Base-by-base conservation (phyloP, 1,140 invertebrate genomes). In the Battus philenor region DNA sequence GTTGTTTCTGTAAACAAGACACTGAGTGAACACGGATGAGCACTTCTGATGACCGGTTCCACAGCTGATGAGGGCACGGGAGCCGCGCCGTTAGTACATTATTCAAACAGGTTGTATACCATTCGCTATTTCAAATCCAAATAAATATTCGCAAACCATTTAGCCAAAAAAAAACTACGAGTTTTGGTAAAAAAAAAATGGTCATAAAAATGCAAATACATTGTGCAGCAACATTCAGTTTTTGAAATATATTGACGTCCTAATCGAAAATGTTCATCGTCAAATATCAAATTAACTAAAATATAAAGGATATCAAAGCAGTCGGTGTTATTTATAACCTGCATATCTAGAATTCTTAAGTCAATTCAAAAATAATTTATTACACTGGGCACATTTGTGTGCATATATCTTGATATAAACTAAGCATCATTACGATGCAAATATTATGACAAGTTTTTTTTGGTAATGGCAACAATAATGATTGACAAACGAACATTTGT, bases 1-100 rank as follows among this genome's bases (percentile, higher is more conserved):
- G 72, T 81, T 81, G 59, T 62, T 64, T 76, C 50, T 51, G 63
- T 59, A 76, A 79, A 84, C 59, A 83, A 49, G 61, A 58, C 49
- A 58, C 48, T 43, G 39, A 61, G 47, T 22, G 63, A 63, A 76
- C 71, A 74, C 64, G 68, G 62, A 62, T 68, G 60, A 44, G 44
- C 69, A 79, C 73, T 82, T 73, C 59, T 66, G 57, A 49, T 51
- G 53, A 45, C 54, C 59, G 55, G 54, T 71, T 61, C 61, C 58
- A 62, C 46, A 54, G 68, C 61, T 79, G 64, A 69, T 59, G 64
- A 58, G 56, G 60, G 54, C 50, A 70, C 74, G 48, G 72, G 52
- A 73, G 75, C 60, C 49, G 18, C 47, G 34, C 49, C 36, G 46
- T 27, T 44, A 18, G 43, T 44, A 39, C 55, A 59, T 55, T 55